These are phyloP conservation scores for Listronotus bonariensis DNA, from an alignment of 1,140 invertebrate genomes.

Conservation along the genomic window DNA sequence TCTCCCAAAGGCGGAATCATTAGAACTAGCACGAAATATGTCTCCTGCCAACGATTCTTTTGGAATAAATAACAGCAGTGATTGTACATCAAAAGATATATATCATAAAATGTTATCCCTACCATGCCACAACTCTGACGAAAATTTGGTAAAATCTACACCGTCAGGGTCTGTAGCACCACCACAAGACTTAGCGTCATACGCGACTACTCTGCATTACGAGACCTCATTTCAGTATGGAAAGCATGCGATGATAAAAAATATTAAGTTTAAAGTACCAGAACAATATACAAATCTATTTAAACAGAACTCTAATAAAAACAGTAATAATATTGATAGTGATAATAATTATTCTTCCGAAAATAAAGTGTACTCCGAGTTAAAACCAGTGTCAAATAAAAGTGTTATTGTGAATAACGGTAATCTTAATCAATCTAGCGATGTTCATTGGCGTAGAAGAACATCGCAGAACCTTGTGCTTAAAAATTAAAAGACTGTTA, in stretches of 20 bases:
- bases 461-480: conserved; percentile 44
- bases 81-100: conserved; percentile 40
- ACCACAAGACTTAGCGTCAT: conserved; percentile 2
- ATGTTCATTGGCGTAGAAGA: conserved; percentile 48
- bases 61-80: conserved; percentile 33
- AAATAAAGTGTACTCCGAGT: conserved; percentile 31
- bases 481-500: conserved; percentile 39
- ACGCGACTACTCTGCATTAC: conserved; percentile 46
- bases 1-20: conserved; percentile 37
- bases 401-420: conserved; percentile 50
- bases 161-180: neutral
- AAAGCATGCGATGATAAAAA: conserved; percentile 52
- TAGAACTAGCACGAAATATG: conserved; percentile 47
- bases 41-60: conserved; percentile 22
- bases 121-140: neutral
- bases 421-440: conserved; percentile 36
- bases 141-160: neutral
- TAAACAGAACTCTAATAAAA: conserved; percentile 19
- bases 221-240: conserved; percentile 51
- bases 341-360: neutral
- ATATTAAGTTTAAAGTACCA: conserved; percentile 56
- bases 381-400: conserved; percentile 28
- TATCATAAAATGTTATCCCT: conserved; percentile 43
- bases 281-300: conserved; percentile 46
- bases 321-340: conserved; percentile 3